Base-by-base conservation (phyloP, 2,888 invertebrate genomes). In the Lasioglossum morio region DNA sequence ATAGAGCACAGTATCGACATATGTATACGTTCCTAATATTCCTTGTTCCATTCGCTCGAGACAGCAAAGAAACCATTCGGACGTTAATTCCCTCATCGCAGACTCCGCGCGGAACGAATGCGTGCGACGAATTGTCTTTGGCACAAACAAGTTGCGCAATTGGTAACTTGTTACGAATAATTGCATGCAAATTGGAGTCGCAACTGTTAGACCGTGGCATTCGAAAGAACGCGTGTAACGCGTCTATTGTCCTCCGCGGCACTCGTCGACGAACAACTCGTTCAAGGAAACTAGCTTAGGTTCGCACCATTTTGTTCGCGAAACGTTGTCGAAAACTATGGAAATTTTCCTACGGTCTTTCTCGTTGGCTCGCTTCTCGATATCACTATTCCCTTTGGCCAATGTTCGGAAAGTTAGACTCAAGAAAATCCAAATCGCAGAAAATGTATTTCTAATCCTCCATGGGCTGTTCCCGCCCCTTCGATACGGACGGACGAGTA, bases 101-200 rank as follows among this genome's bases (percentile, higher is more conserved):
- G 69, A 53, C 27, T 40, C 27, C n/a, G 53, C 5, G 27, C 34
- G 46, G n/a, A 27, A 48, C 69, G 63, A 63, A 72, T 57, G 40
- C 19, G 16, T 73, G 37, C 34, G 79, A 37, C 66, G 57, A 79
- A 79, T 79, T 83, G 85, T 83, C 46, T 57, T 34, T 53, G 57
- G 7, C 80, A n/a, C 57, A 40, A 37, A 23, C 34, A n/a, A 30
- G 57, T 83, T 79, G 72, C 75, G 72, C 79, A 76, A 72, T 72
- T 78, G 72, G 72, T 83, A 72, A 85, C 83, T 85, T 85, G 75
- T 79, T 57, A 37, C 57, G 83, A 27, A 78, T 79, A 85, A 85
- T 85, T 79, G 53, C 78, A 46, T 53, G 70, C 48, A 76, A 69
- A 77, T 48, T 37, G 53, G 57, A 43, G 75, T 23, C 73, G 40